Conservation (phyloP, 2,113 vertebrate species). For the Nesospiza acunhae region DNA sequence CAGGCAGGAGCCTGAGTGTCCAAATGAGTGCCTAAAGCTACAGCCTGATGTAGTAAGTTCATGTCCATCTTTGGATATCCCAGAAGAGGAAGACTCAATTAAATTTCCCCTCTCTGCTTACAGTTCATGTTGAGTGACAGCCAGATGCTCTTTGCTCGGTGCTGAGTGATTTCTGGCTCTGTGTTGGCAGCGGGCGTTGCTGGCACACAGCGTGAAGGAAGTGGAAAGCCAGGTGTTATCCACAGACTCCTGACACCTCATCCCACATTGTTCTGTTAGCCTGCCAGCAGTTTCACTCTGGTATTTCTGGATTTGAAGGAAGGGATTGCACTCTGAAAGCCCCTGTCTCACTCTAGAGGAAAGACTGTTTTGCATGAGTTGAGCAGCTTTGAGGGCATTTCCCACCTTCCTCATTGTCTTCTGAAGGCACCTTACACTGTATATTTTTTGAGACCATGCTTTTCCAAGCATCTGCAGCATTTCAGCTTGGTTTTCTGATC, state of each 20-base stretch:
- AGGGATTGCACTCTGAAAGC: not conserved
- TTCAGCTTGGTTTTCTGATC: not conserved
- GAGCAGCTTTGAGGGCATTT: not conserved
- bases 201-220: not conserved
- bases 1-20: not conserved
- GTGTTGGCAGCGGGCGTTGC: not conserved
- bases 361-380: not conserved
- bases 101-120: not conserved
- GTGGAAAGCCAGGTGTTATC: constrained; percentile 54
- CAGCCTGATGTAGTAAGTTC: not conserved
- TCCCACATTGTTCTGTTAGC: not conserved
- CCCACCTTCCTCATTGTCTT: not conserved
- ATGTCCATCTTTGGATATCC: not conserved
- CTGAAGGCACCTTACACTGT: not conserved
- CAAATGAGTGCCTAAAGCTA: not conserved
- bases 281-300: not conserved
- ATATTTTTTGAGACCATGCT: not conserved
- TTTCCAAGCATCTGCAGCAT: not conserved
- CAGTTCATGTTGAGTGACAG: not conserved
- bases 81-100: not conserved
- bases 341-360: not conserved
- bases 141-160: not conserved
- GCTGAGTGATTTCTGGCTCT: constrained; percentile 12
- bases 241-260: constrained; percentile 18
- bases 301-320: constrained; percentile 21